phyloP scores from a whole-genome alignment of 2,113 vertebrate genomes.

The Sylvia atricapilla region DNA sequence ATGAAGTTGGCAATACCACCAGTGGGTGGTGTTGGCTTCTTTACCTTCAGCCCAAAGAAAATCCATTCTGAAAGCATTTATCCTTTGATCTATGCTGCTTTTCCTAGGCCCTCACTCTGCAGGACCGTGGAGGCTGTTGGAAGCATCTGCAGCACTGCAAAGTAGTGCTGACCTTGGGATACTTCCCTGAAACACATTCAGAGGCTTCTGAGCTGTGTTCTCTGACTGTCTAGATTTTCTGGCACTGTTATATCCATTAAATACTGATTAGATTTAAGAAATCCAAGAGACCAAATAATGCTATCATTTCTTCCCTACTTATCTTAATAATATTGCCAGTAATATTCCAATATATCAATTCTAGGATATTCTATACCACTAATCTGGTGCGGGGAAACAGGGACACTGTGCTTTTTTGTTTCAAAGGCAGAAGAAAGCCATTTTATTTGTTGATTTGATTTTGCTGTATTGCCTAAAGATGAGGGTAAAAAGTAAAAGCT shows the following conservation, averaged over 20 bases:
- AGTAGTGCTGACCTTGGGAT: slow-evolving; percentile 16
- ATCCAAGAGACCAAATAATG: slow-evolving; percentile 31
- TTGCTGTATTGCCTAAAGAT: slow-evolving; percentile 31
- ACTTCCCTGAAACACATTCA: background rate
- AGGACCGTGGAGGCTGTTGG: background rate
- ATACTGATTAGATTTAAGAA: slow-evolving; percentile 52
- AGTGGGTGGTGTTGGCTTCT: background rate
- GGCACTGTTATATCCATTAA: background rate
- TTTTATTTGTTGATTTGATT: slow-evolving; percentile 9
- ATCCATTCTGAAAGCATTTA: background rate
- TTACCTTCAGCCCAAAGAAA: background rate
- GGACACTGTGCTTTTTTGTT: background rate
- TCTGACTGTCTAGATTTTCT: slow-evolving; percentile 27
- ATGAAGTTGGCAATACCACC: too few relatives aligned
- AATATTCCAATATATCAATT: slow-evolving; percentile 13
- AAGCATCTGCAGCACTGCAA: background rate
- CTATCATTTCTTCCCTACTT: slow-evolving; percentile 31
- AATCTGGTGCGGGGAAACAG: background rate
- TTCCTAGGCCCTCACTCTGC: background rate
- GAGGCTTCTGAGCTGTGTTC: background rate
- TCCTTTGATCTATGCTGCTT: background rate
- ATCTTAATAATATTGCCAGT: slow-evolving; percentile 33
- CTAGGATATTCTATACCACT: background rate
- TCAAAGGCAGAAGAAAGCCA: background rate
- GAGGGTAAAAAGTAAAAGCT: slow-evolving; percentile 34